Percentiles rank a stretch among this genome's conserved stretches.
phyloP scores from a whole-genome alignment of 2,888 invertebrate genomes.

The Candidula unifasciata region DNA sequence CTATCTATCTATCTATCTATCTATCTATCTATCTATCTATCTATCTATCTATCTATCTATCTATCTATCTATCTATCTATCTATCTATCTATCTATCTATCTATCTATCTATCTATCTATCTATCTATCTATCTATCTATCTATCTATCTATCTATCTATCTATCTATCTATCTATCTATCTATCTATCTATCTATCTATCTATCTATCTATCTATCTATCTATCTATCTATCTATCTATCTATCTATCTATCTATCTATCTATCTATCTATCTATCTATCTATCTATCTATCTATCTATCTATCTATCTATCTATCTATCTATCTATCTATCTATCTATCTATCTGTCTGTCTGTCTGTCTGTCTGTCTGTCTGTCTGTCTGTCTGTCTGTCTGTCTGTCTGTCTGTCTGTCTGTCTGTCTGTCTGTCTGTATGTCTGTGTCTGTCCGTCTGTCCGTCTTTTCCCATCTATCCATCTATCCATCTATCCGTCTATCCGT shows the following conservation, averaged over 20 bases:
- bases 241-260: constrained; percentile 1
- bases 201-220: background rate
- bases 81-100: background rate
- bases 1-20: background rate
- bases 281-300: constrained; percentile 1
- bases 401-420: background rate
- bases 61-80: background rate
- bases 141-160: background rate
- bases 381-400: background rate
- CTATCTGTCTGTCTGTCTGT: background rate
- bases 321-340: background rate
- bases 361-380: background rate
- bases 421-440: background rate
- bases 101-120: background rate
- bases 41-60: background rate
- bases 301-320: background rate
- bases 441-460: background rate
- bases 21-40: background rate
- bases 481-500: background rate
- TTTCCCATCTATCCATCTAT: background rate
- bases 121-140: background rate
- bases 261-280: background rate
- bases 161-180: background rate
- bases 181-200: background rate
- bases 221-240: background rate